phyloP scores from a whole-genome alignment of 2,797 vertebrate species.

The Carapus acus region DNA sequence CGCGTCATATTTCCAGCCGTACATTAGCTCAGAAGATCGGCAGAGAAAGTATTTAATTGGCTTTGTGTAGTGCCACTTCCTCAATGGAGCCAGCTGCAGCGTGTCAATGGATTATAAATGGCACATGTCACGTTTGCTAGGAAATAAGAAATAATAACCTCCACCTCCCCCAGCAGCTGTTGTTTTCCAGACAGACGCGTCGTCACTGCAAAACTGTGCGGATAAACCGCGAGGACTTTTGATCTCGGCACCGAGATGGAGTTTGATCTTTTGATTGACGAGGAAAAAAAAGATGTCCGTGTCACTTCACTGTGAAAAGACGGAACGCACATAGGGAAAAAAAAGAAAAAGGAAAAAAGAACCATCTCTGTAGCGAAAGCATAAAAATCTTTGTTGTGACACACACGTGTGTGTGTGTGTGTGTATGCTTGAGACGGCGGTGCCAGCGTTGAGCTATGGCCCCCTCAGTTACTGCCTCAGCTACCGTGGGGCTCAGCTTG shows the following conservation, averaged over 20 bases:
- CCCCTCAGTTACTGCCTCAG: too few relatives aligned
- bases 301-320: slow-evolving; percentile 14
- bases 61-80: slow-evolving; percentile 26
- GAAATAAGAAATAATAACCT: slow-evolving; percentile 54
- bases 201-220: slow-evolving; percentile 23
- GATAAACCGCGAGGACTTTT: slow-evolving; percentile 37
- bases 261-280: slow-evolving; percentile 40
- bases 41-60: slow-evolving; percentile 39
- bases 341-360: slow-evolving; percentile 40
- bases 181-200: slow-evolving; percentile 39
- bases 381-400: slow-evolving; percentile 51
- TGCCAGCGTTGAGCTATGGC: too few relatives aligned
- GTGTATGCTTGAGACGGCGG: slow-evolving; percentile 21
- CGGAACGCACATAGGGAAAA: slow-evolving; percentile 22
- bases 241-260: slow-evolving; percentile 16
- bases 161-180: slow-evolving; percentile 45
- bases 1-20: slow-evolving; percentile 36
- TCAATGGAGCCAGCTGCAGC: slow-evolving; percentile 35
- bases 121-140: slow-evolving; percentile 44
- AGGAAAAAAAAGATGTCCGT: slow-evolving; percentile 34
- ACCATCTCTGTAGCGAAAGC: slow-evolving; percentile 32
- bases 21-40: slow-evolving; percentile 35
- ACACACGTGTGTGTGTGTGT: slow-evolving; percentile 36
- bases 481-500: slow-evolving; percentile 45
- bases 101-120: slow-evolving; percentile 57